Base-by-base conservation (phyloP, 2,797 vertebrate species). In the Chloroceryle inda region DNA sequence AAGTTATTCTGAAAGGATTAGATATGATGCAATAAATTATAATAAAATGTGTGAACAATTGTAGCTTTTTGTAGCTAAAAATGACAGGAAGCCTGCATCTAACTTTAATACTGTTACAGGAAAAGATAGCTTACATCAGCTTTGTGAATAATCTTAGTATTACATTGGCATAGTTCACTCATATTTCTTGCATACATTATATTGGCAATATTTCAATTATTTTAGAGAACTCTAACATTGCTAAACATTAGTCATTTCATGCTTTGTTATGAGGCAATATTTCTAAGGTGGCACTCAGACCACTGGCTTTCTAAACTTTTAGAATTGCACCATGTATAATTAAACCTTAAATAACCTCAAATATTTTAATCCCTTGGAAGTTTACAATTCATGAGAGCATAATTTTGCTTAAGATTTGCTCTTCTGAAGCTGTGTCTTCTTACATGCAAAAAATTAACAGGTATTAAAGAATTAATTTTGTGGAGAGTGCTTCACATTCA, bases 1-100 rank as follows among this genome's bases (percentile, higher is more conserved):
- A 89, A 69, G 27, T 94, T 85, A 55, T 38, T 93, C 69, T 89
- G 72, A 89, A 88, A 90, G 69, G 27, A 75, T 94, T 92, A 69
- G 66, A 24, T 92, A 44, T 84, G 66, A 84, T 88, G 76, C 84
- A 94, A 86, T 69, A 75, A 89, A 74, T 85, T 78, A 29, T 33
- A 68, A 55, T 59, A 73, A 94, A 93, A 85, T 61, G 26, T 88
- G 33, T 29, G 50, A 95, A 72, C 27, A 33, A 6, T 52, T 52
- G 50, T 52, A 18, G 58, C 27, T 87, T 91, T 91, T 89, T 84
- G 42, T 50, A 67, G 33, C 23, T 91, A 75, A 38, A 88, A 94
- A 66, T 68, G 44, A 12, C 53, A 78, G 37, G 45, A 89, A 88
- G 13, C 22, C 40, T 77, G 12, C 31, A 10, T 92, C n/a, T 83